phyloP scores from a whole-genome alignment of 2,888 invertebrate genomes.

The Disparrhopalites patrizii region DNA sequence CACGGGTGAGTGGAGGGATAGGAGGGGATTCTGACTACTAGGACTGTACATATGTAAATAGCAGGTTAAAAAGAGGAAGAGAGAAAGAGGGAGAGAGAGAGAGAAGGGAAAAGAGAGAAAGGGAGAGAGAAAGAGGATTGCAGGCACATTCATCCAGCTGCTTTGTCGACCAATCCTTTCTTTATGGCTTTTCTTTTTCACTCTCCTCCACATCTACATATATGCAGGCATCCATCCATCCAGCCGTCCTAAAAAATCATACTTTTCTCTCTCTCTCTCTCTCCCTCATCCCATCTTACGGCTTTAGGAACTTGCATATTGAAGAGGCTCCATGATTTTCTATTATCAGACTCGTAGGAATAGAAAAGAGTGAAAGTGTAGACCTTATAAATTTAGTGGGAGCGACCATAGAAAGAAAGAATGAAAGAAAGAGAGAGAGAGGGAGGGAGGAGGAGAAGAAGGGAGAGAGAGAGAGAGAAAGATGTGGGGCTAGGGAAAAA shows the following conservation, averaged over 20 bases:
- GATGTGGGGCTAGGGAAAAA: background rate
- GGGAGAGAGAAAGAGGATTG: background rate
- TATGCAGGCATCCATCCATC: conserved; percentile 15
- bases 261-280: conserved; percentile 8
- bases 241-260: conserved; percentile 13
- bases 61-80: background rate
- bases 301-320: conserved; percentile 4
- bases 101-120: background rate
- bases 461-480: conserved; percentile 4
- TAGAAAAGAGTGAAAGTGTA: background rate
- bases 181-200: conserved; percentile 24
- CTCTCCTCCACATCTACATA: too few species aligned
- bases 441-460: too few species aligned
- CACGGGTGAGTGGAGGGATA: too few species aligned
- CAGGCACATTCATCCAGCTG: conserved; percentile 25
- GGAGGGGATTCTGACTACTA: too few species aligned
- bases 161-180: conserved; percentile 24
- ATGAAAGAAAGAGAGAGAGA: too few species aligned
- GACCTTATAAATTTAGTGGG: background rate
- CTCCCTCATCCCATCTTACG: background rate
- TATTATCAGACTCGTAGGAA: too few species aligned
- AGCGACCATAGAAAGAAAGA: background rate
- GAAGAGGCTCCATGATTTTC: conserved; percentile 23
- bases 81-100: background rate
- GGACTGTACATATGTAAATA: too few species aligned